Conservation (phyloP, 2,888 invertebrate genomes). For the Crossocerus cetratus region DNA sequence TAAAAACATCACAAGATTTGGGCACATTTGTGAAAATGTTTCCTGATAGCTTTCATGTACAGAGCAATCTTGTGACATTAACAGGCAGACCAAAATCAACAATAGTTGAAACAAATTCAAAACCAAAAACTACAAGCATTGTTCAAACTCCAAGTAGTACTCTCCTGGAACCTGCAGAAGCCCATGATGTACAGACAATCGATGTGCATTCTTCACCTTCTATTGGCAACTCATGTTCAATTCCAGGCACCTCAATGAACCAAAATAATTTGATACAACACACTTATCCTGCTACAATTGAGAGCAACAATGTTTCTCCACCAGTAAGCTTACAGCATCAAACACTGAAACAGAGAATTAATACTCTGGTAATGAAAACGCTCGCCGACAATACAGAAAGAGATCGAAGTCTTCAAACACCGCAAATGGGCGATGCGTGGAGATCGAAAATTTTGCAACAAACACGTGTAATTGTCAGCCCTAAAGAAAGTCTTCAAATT, state of each 20-base stretch:
- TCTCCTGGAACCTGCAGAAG: conserved; percentile 17
- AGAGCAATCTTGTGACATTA: conserved; percentile 92
- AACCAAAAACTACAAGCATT: conserved; percentile 35
- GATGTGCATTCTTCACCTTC: conserved; percentile 31
- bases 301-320: conserved; percentile 67
- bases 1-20: conserved; percentile 93
- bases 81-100: conserved; percentile 84
- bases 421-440: conserved; percentile 84
- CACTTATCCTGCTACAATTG: conserved; percentile 56
- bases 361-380: conserved; percentile 91
- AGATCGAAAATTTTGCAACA: conserved; percentile 89
- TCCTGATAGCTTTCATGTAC: conserved; percentile 95
- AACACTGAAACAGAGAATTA: conserved; percentile 91
- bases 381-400: conserved; percentile 90
- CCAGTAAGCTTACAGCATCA: conserved; percentile 78
- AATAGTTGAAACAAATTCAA: conserved; percentile 43
- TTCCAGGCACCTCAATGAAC: conserved; percentile 19
- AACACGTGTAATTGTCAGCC: conserved; percentile 88
- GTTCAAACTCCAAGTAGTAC: conserved; percentile 43
- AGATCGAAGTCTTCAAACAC: conserved; percentile 77
- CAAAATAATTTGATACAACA: conserved; percentile 58
- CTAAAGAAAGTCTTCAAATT: conserved; percentile 87
- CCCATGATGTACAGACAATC: conserved; percentile 26
- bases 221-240: conserved; percentile 21
- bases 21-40: conserved; percentile 94